A percentile compares a stretch with the other conserved stretches of the same genome.
phyloP scores from a whole-genome alignment of 2,797 vertebrate genomes.

The Triplophysa bombifrons region DNA sequence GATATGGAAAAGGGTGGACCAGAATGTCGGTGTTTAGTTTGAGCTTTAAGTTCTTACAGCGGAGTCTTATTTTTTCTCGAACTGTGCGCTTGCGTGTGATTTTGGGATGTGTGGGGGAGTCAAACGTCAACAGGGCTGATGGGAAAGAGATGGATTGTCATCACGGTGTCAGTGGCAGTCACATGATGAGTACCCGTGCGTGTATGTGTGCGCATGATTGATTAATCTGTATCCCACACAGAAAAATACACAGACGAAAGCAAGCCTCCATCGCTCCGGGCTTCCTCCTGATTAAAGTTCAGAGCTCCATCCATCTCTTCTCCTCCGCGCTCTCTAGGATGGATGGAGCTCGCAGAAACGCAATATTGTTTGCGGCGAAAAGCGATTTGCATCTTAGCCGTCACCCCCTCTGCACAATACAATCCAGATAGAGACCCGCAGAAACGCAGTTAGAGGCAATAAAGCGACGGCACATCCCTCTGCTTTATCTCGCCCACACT shows the following conservation, averaged over 20 bases:
- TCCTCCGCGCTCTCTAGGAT: constrained; percentile 57
- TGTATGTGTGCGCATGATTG: constrained; percentile 72
- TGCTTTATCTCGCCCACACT: constrained; percentile 36
- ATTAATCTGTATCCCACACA: constrained; percentile 81
- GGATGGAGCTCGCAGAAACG: constrained; percentile 54
- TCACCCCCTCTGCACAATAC: constrained; percentile 56
- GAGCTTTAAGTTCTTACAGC: constrained; percentile 18
- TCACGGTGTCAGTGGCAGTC: constrained; percentile 74
- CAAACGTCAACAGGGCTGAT: constrained; percentile 66
- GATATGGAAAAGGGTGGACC: constrained; percentile 19
- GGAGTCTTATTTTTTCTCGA: constrained; percentile 37
- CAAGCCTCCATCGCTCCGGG: constrained; percentile 65
- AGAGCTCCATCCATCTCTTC: constrained; percentile 78
- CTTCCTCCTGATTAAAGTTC: constrained; percentile 82
- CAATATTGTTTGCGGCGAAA: constrained; percentile 54
- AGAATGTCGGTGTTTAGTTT: constrained; percentile 30
- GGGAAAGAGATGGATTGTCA: constrained; percentile 77
- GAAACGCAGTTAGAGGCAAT: constrained; percentile 56
- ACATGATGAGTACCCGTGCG: constrained; percentile 66
- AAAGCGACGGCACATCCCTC: constrained; percentile 49
- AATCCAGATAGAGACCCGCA: constrained; percentile 40
- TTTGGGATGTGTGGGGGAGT: constrained; percentile 51
- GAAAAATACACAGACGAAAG: constrained; percentile 62
- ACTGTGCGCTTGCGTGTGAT: constrained; percentile 23
- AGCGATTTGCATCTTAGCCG: constrained; percentile 67